Evolutionary conservation across 2,888 invertebrate genomes (phyloP), one percentile per base, ranked within the genome.

Genomic region (Polia nebulosa): DNA sequence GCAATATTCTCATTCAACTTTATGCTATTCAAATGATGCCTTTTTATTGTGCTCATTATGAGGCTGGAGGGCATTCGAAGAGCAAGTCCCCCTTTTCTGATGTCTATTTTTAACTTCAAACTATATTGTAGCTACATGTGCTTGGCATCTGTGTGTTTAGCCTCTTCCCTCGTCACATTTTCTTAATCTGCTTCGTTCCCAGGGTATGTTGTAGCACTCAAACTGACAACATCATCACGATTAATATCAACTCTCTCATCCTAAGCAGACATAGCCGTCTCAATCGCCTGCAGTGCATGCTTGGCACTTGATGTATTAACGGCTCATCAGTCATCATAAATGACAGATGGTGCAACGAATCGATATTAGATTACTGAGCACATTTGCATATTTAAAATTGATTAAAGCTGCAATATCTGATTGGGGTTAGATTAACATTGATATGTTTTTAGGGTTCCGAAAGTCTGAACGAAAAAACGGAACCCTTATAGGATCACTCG

Each of bases 261-360:
- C 29, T 52, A 61, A 61, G 51, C 51, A 60, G 9, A 44, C 15
- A 27, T 49, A 73, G 63, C 36, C 45, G 45, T 57, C 56, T 49
- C 29, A 45, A 65, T 56, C 44, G 22, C 44, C 27, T 39, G 15
- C 15, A 34, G 20, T 27, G 20, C 51, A 65, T 57, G 51, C 27
- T 11, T 52, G 5, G 13, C 29, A 32, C 3, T 66, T 53, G 20
- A 53, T 47, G 29, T 36, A 36, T 59, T 47, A 56, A 56, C 13
- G 11, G 7, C 13, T 34, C 20, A 4, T 49, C 41, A 13, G 25
- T 32, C 17, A 51, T 25, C 15, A 25, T 3, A 58, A 20, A 25
- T 49, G 47, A 41, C 17, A 53, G 32, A 62, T 68, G 20, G 32
- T 49, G 76, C 25, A 76, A 69, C 44, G 6, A 58, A 45, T 75